Base-by-base conservation (phyloP, 2,888 invertebrate genomes). In the Trachelus tabidus region DNA sequence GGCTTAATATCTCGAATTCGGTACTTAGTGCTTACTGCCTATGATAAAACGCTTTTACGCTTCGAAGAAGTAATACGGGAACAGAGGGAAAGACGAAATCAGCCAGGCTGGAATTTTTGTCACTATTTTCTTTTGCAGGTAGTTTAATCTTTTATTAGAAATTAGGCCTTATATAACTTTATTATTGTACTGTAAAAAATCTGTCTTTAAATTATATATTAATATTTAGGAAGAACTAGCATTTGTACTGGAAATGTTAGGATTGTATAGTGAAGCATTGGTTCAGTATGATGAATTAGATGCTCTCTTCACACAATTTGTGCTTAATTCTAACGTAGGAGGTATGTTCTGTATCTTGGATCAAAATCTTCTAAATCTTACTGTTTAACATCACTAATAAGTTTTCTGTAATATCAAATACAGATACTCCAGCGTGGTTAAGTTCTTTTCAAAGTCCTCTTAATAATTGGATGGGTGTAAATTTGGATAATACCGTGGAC, bases 211-310 rank as follows among this genome's bases (percentile, higher is more conserved):
- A 56, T 23, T 23, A 56, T 23, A 23, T 56, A 56, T 56, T 9
- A 56, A 68, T 81, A 92, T 93, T 78, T 94, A 98, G 96, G 98
- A 99, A 93, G 98, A 99, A 93, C 93, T 99, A 85, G 98, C 98
- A 79, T 97, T 98, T 92, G 97, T 98, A 83, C 94, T 98, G 87
- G 97, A 98, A 93, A 98, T 98, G 96, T 92, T 99, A 83, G 97
- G 97, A 79, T 93, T 99, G 82, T 96, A 97, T 89, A 98, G 98
- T 84, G 98, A 99, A 92, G 97, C 98, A 23, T 93, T 99, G 84
- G 97, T 99, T 77, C 99, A 99, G 89, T 99, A 98, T 91, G 99
- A 99, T 91, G 99, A 99, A 92, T 93, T 99, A 88, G 98, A 99
- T 93, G 98, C 98, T 75, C 94, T 99, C 85, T 98, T 99, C 92